Percentiles rank a stretch among this genome's conserved stretches.
Conservation (phyloP, 2,888 invertebrate species). For the Paralinhomoeus sp. region DNA sequence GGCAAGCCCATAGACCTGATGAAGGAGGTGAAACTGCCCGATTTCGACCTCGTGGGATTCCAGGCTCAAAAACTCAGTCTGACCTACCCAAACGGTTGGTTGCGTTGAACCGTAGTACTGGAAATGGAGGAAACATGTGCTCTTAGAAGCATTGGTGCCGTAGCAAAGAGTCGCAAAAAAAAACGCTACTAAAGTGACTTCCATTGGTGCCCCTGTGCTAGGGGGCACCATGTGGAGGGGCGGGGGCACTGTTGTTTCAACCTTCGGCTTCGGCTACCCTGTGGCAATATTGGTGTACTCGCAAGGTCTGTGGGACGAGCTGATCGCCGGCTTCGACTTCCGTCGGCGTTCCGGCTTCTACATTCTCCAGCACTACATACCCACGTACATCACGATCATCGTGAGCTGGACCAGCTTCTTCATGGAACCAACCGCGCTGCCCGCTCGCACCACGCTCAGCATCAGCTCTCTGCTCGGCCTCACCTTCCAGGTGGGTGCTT, state of each 20-base stretch:
- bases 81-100: constrained; percentile 18
- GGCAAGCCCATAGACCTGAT: constrained; percentile 21
- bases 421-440: constrained; percentile 24
- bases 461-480: constrained; percentile 21
- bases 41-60: constrained; percentile 17
- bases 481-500: constrained; percentile 14
- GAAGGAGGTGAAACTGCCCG: constrained; percentile 21
- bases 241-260: too few relatives aligned
- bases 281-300: too few relatives aligned
- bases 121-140: too few relatives aligned
- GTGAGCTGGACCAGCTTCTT: constrained; percentile 24
- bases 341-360: constrained; percentile 18
- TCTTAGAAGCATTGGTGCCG: too few relatives aligned
- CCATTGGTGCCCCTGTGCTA: too few relatives aligned
- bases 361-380: too few relatives aligned
- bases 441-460: constrained; percentile 23
- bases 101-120: too few relatives aligned
- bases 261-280: too few relatives aligned
- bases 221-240: too few relatives aligned
- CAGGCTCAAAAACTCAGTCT: constrained; percentile 13
- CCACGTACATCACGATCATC: constrained; percentile 11
- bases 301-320: constrained; percentile 5
- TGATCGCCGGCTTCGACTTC: constrained; percentile 22
- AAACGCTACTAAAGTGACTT: too few relatives aligned
- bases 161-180: too few relatives aligned